phyloP scores from a whole-genome alignment of 2,888 invertebrate species.

The Eremobia ochroleuca region DNA sequence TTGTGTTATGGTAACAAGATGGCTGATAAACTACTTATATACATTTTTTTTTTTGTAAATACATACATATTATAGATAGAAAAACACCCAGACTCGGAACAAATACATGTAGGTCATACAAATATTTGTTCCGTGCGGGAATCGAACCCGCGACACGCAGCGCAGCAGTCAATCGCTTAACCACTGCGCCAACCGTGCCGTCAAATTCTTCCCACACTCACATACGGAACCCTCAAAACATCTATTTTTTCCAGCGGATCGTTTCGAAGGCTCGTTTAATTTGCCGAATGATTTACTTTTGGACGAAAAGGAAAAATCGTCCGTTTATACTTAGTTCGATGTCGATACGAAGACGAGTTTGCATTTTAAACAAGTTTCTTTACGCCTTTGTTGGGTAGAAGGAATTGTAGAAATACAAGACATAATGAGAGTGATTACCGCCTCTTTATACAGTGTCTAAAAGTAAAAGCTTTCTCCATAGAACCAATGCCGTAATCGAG shows the following conservation, averaged over 20 bases:
- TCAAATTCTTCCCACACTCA: neutral
- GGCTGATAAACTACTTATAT: no score
- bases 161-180: no score
- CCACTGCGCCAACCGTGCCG: no score
- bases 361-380: constrained; percentile 61
- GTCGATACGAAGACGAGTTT: constrained; percentile 59
- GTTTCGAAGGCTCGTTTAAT: constrained; percentile 71
- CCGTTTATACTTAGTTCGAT: constrained; percentile 62
- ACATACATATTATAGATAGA: no score
- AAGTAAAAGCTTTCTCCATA: neutral
- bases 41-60: no score
- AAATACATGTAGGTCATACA: no score
- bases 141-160: no score
- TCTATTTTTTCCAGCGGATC: constrained; percentile 62
- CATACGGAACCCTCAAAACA: constrained; percentile 61
- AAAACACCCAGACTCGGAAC: no score
- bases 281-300: constrained; percentile 73
- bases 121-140: no score
- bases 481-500: neutral
- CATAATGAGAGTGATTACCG: neutral
- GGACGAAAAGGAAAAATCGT: constrained; percentile 63
- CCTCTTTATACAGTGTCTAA: neutral
- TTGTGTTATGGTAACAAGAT: no score
- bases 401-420: neutral
- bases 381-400: constrained; percentile 7